Evolutionary conservation across 23 tunicate species (phyloP), one percentile per base, ranked within the genome.

Genomic region (Trididemnum nubilum): DNA sequence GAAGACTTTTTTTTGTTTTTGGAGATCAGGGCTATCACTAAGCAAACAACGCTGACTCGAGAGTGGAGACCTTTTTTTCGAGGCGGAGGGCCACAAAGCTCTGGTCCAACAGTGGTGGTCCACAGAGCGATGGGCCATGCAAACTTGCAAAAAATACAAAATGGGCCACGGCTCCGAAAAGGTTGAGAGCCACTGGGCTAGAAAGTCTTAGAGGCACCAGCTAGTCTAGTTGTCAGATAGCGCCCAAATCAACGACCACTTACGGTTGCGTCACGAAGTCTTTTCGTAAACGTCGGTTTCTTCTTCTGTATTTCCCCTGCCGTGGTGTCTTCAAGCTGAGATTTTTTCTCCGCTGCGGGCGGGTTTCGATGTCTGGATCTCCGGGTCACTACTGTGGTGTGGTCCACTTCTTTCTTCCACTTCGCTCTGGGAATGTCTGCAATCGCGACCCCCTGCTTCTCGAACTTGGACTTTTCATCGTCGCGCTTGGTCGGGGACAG

Each of bases 381-480:
- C 32, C 73, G 85, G 23, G 97, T 92, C 1, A 92, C 88, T 7
- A 92, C 97, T 32, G 91, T 86, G 64, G 75, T 92, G 70, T 92
- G 86, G 33, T 92, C 91, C 33, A 54, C 30, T 9, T 81, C 88
- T 35, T 82, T 91, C 81, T 80, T 87, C 91, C 91, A 87, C 37
- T 87, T 87, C 21, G 73, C 91, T 32, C 64, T 36, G 31, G 91
- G 91, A 27, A 87, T 28, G 15, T 87, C 82, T 0, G 85, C 75
- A 34, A 87, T 40, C 7, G 63, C 35, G 0, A 35, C 67, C 0
- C 35, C 30, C 24, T 87, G 78, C 2, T 77, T 70, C 67, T 57
- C 65, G 19, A 39, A 32, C 34, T 49, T 64, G 1, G 24, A 66
- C 36, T 30, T 25, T 15, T 36, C 49, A 9, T 38, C 58, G 30